Base-by-base conservation (phyloP, 2,797 vertebrate species). In the Leucoraja ocellata region DNA sequence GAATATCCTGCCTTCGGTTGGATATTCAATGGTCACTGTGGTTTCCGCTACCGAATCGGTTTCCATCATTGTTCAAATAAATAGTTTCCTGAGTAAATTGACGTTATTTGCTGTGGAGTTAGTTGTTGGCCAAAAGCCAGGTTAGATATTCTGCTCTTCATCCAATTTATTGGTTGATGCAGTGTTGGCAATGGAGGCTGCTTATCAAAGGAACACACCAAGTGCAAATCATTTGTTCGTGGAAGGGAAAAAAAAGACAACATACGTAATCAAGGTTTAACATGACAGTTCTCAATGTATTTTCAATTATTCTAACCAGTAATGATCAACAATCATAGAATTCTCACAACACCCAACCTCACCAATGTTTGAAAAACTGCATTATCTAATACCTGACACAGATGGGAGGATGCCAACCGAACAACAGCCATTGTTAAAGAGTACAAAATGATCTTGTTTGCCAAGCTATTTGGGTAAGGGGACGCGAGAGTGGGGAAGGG, bases 241-340 rank as follows among this genome's bases (percentile, higher is more conserved):
- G 25, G 28, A 11, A 14, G 23, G 18, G 7, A 1, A 36, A 91
- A 54, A 54, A 54, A 54, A 54, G 36, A 11, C 32, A 71, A 74
- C 39, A 39, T 13, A 73, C 36, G 46, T 32, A 36, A 90, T 36
- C 63, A 71, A 90, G 36, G 21, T 39, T 39, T 21, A 68, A 68
- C n/a, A 71, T 61, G 88, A 91, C 13, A 68, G 36, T 74, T 91
- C 73, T 74, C 90, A 91, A 25, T 91, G 65, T 39, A 71, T 46
- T 46, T 71, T 39, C 88, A 21, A 74, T 91, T 91, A 23, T 39
- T 65, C 11, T 1, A 91, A 39, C 4, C 36, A 86, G 32, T 74
- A 91, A 25, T 5, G 36, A 10, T 23, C 18, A 74, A 46, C 25
- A 39, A 80, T 21, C 71, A 73, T 21, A 68, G 39, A 39, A 54